Percentiles rank a stretch among this genome's conserved stretches.
These are phyloP conservation scores for Lycia hirtaria DNA, from an alignment of 2,888 invertebrate species.

Conservation along the genomic window DNA sequence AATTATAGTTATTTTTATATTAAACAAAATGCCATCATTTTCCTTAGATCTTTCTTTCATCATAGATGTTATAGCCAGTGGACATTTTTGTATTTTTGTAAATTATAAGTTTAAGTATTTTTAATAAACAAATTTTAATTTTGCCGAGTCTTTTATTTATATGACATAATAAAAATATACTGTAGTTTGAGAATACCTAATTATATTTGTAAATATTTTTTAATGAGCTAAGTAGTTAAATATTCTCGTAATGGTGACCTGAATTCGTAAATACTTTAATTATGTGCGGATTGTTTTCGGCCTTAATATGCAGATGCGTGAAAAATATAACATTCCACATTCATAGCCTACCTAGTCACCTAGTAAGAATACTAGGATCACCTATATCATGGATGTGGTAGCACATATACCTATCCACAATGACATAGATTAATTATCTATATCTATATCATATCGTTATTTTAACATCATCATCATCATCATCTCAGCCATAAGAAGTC, in stretches of 20 bases:
- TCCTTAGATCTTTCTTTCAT: constrained; percentile 35
- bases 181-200: neutral
- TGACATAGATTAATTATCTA: no score
- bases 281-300: neutral
- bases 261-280: neutral
- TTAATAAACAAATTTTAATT: constrained; percentile 70
- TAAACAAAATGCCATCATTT: constrained; percentile 25
- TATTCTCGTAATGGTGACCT: neutral
- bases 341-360: no score
- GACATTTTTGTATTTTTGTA: constrained; percentile 71
- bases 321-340: no score
- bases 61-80: constrained; percentile 43
- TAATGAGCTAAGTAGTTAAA: neutral
- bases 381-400: no score
- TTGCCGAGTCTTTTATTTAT: constrained; percentile 18
- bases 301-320: neutral
- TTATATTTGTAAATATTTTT: neutral
- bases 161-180: neutral
- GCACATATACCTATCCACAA: neutral
- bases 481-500: no score
- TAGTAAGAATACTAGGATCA: no score
- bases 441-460: no score
- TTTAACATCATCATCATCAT: no score
- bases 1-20: neutral
- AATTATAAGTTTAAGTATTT: constrained; percentile 80